These are phyloP conservation scores for Coregonus ussuriensis DNA, from an alignment of 2,797 vertebrate species.

Conservation along the genomic window DNA sequence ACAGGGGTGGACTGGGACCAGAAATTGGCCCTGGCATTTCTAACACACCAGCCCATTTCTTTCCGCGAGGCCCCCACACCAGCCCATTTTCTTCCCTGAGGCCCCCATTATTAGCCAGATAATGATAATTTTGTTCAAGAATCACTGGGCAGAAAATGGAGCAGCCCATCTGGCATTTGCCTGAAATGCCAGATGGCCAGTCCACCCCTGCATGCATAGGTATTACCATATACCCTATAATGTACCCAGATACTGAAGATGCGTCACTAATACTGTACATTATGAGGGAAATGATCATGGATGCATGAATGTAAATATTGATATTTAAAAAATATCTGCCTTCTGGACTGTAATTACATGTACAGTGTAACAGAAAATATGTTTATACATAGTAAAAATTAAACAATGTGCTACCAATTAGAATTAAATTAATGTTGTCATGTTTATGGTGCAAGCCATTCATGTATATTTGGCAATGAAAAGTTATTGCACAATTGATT, in stretches of 20 bases:
- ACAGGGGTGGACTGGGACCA: background rate
- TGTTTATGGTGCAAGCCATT: conserved; percentile 88
- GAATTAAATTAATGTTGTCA: conserved; percentile 78
- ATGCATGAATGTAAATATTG: conserved; percentile 94
- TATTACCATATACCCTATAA: conserved; percentile 66
- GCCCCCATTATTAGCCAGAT: too few relatives aligned
- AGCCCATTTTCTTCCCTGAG: too few relatives aligned
- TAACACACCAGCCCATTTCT: too few relatives aligned
- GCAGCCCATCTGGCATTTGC: too few relatives aligned
- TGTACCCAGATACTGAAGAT: conserved; percentile 54
- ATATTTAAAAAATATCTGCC: conserved; percentile 83
- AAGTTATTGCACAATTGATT: conserved; percentile 83
- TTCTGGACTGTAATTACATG: conserved; percentile 82
- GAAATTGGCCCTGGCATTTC: too few relatives aligned
- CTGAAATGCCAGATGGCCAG: too few relatives aligned
- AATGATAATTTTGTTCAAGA: too few relatives aligned
- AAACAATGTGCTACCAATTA: conserved; percentile 76
- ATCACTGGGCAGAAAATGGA: too few relatives aligned
- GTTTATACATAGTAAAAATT: conserved; percentile 77
- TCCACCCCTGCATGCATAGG: conserved; percentile 42
- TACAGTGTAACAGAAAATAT: conserved; percentile 78
- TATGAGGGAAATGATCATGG: conserved; percentile 71
- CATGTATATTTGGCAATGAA: conserved; percentile 83
- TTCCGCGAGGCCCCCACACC: too few relatives aligned
- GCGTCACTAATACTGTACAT: background rate